phyloP scores from a whole-genome alignment of 2,797 vertebrate genomes.

The Paratrypauchen microcephalus region DNA sequence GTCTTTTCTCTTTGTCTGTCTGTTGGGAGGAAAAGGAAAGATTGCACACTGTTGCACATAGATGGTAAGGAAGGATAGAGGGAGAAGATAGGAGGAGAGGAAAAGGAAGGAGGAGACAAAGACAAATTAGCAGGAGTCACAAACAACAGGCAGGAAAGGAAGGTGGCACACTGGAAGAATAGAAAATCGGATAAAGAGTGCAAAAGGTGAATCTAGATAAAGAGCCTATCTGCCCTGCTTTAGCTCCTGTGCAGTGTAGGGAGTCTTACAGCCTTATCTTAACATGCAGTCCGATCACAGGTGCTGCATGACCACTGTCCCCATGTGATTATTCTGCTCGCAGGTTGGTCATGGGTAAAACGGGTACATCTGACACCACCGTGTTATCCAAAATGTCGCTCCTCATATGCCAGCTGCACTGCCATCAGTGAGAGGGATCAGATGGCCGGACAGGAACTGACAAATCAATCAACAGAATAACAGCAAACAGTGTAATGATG shows the following conservation, averaged over 20 bases:
- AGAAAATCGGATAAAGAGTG: conserved; percentile 40
- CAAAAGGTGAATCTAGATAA: conserved; percentile 61
- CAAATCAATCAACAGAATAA: conserved; percentile 30
- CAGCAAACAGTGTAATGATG: conserved; percentile 17
- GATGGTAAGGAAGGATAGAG: conserved; percentile 13
- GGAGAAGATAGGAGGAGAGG: conserved; percentile 10
- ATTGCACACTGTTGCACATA: conserved; percentile 69
- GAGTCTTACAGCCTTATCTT: conserved; percentile 50
- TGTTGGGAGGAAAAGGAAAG: conserved; percentile 42
- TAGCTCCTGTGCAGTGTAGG: conserved; percentile 40
- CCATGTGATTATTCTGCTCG: conserved; percentile 38
- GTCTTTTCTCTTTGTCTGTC: conserved; percentile 56
- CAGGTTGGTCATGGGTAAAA: conserved; percentile 43
- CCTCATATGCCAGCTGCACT: conserved; percentile 27
- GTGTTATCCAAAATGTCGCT: conserved; percentile 22
- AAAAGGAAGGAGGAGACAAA: conserved; percentile 14
- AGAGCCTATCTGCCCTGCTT: conserved; percentile 35
- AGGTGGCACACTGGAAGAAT: conserved; percentile 4
- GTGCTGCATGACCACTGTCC: conserved; percentile 22
- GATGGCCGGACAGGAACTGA: conserved; percentile 27
- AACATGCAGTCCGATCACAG: conserved; percentile 43
- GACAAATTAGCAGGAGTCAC: conserved; percentile 42
- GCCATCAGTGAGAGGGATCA: conserved; percentile 18
- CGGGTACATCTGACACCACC: conserved; percentile 39
- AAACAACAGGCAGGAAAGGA: conserved; percentile 21